Base-by-base conservation (phyloP, 92 coral and sea anemone genomes). In the Epizoanthus stellaris region DNA sequence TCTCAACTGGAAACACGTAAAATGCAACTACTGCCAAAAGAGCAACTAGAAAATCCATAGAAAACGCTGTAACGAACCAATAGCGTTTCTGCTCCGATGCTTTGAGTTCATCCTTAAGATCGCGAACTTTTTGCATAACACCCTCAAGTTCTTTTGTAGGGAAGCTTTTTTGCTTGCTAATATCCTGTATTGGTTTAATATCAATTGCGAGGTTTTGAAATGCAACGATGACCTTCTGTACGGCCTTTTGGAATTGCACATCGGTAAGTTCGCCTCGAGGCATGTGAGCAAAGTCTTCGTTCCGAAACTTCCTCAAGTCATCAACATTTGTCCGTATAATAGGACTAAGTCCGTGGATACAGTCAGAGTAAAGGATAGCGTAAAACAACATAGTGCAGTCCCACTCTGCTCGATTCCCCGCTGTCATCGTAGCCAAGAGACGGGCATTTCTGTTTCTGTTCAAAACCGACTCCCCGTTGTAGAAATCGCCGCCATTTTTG, bases 361-460 rank as follows among this genome's bases (percentile, higher is more conserved):
- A 82, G 77, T 82, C 86, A 45, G 64, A 82, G 36, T 30, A 30
- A 30, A 30, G 36, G 36, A 30, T 30, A 30, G 36, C 36, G 36
- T 30, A 30, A 30, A 30, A 86, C 14, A 92, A 81, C 56, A 70
- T 56, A 2, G 89, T 88, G 45, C 91, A 72, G 70, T 88, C 94
- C 94, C 91, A 91, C 2, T 61, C 62, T 9, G 81, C 20, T 69
- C 81, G 77, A 56, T 54, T 39, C 75, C 86, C n/a, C n/a, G 20
- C 36, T 0, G 17, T 34, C 23, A 82, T 52, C 34, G 70, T 52
- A 66, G 65, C 21, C 52, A 80, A 47, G 10, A 80, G 58, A 62
- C 60, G 43, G 4, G 70, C 45, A 20, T 81, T 39, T 68, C 36
- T 38, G 43, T 73, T 87, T 34, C 47, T n/a, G 21, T 81, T 70